Base-by-base conservation (phyloP, 2,113 vertebrate species). In the Sterrhoptilus dennistouni region DNA sequence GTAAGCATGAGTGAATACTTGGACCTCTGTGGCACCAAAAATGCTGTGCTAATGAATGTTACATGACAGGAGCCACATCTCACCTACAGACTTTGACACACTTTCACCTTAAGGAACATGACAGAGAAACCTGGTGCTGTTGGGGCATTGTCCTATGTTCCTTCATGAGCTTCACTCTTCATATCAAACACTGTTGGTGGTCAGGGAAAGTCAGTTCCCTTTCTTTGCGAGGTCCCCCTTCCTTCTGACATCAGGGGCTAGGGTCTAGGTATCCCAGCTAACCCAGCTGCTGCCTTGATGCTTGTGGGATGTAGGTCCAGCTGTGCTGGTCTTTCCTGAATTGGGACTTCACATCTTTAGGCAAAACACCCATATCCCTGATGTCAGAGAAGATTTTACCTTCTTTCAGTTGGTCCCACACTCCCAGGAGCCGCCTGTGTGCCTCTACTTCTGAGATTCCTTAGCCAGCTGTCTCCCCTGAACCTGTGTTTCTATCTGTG, bases 121-220 rank as follows among this genome's bases (percentile, higher is more conserved):
- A 8, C 59, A 74, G 71, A 54, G 33, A 38, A 44, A 44, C 54
- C 24, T 2, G 0, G 14, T 12, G 68, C 60, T n/a, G 0, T 3
- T 52, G 64, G 45, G 36, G 7, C 21, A 5, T 18, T 27, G 16
- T 28, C 12, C 36, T 38, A n/a, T 47, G 28, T 23, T 24, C 1
- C 2, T 5, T 25, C 14, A 12, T 14, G 16, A 54, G 11, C 44
- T 15, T 59, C 29, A 3, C 7, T 59, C 44, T 54, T 45, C 57
- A 50, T 33, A 33, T 4, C 0, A 1, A 66, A 24, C 4, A 12
- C 14, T 74, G 8, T 14, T 3, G 3, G 4, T 20, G n/a, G 49
- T 7, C 25, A 12, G 35, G 15, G 36, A 28, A 42, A 29, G 49
- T 12, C 50, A 40, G 12, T 20, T 23, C n/a, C 11, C 24, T 29